These are phyloP conservation scores for Paedocypris sp. DNA, from an alignment of 2,113 vertebrate species.

Conservation along the genomic window DNA sequence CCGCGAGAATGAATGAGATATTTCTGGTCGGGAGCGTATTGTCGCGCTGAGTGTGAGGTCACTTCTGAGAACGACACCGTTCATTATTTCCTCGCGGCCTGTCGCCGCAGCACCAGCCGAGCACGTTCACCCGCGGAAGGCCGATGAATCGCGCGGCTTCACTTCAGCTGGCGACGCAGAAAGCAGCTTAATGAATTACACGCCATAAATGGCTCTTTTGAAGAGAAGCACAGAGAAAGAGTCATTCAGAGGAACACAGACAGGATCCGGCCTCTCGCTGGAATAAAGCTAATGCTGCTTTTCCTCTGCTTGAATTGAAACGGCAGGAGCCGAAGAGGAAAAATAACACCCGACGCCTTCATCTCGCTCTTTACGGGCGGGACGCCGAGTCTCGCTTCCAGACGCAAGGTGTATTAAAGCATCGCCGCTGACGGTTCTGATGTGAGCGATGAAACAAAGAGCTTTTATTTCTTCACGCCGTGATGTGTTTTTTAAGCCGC, in stretches of 20 bases:
- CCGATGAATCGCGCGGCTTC: too few species aligned
- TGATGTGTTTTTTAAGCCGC: background rate
- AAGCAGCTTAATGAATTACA: slow-evolving; percentile 19
- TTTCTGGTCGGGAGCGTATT: too few species aligned
- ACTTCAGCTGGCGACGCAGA: background rate
- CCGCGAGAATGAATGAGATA: too few species aligned
- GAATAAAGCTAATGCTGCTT: slow-evolving; percentile 33
- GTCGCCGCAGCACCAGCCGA: too few species aligned
- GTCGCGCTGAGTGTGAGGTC: too few species aligned
- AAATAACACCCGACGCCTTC: background rate
- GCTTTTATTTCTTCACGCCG: slow-evolving; percentile 22
- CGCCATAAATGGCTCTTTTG: slow-evolving; percentile 20
- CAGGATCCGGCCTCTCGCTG: slow-evolving; percentile 19
- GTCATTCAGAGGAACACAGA: slow-evolving; percentile 23
- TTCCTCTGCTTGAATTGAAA: slow-evolving; percentile 9
- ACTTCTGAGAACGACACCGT: background rate
- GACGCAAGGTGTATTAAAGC: slow-evolving; percentile 26
- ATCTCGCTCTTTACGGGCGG: background rate
- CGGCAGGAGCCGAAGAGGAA: slow-evolving; percentile 1
- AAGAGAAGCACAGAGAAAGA: slow-evolving; percentile 1
- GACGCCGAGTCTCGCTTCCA: background rate
- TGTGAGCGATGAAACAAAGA: slow-evolving; percentile 18
- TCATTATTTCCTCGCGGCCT: background rate
- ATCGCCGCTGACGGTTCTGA: slow-evolving; percentile 14
- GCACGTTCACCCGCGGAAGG: too few species aligned